Percentiles rank a stretch among this genome's conserved stretches.
Conservation (phyloP, 2,113 vertebrate genomes). For the Acanthochromis polyacanthus region DNA sequence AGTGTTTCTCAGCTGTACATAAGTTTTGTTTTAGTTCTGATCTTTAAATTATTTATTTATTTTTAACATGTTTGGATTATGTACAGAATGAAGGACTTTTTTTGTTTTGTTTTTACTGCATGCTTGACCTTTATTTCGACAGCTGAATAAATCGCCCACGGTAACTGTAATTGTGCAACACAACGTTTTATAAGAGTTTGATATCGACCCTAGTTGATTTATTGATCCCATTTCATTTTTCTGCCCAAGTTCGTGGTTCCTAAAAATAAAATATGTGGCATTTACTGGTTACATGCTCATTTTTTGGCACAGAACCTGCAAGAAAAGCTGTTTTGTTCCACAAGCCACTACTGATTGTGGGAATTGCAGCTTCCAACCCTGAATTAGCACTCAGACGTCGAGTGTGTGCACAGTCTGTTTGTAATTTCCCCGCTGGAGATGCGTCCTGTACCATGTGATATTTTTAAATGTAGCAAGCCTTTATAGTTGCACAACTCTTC, state of each 20-base stretch:
- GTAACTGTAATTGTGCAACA: slow-evolving; percentile 13
- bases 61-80: slow-evolving; percentile 69
- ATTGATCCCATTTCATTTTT: slow-evolving; percentile 35
- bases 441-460: slow-evolving; percentile 41
- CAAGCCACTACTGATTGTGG: slow-evolving; percentile 41
- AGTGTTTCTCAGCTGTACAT: slow-evolving; percentile 67
- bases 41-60: slow-evolving; percentile 89
- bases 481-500: slow-evolving; percentile 46
- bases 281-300: slow-evolving; percentile 42
- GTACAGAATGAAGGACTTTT: slow-evolving; percentile 67
- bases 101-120: slow-evolving; percentile 48
- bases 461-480: slow-evolving; percentile 37
- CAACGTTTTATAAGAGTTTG: slow-evolving; percentile 57
- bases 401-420: slow-evolving; percentile 39
- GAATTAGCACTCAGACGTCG: slow-evolving; percentile 34
- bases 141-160: slow-evolving; percentile 44
- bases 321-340: slow-evolving; percentile 40
- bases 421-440: slow-evolving; percentile 26
- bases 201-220: slow-evolving; percentile 45
- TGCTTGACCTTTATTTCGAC: slow-evolving; percentile 56
- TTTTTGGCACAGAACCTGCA: slow-evolving; percentile 43
- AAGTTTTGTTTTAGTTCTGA: slow-evolving; percentile 42
- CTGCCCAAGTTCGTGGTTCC: slow-evolving; percentile 23
- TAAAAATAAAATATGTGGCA: slow-evolving; percentile 69
- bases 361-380: slow-evolving; percentile 22